Evolutionary conservation across 1,140 invertebrate species (phyloP), one percentile per base, ranked within the genome.

Genomic region (Varroa destructor): DNA sequence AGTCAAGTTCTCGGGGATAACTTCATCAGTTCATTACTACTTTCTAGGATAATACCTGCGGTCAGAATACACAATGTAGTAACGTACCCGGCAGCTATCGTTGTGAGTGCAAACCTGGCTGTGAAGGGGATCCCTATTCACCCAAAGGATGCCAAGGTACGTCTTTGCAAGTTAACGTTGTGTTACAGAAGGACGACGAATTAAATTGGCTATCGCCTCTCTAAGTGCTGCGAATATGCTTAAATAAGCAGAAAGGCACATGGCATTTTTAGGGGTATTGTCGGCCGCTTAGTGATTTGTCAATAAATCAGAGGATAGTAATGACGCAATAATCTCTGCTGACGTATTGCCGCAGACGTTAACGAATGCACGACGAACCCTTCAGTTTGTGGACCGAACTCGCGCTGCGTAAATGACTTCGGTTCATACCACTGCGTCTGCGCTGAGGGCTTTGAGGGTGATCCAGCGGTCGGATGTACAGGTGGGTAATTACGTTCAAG

Each of bases 401-500:
- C 90, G 40, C 81, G 88, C 71, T 95, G 91, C 79, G 87, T 85
- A 74, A 90, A 94, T 79, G 91, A 88, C 37, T 79, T 88, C 58
- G 91, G 91, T 70, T 90, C 89, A 79, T 93, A 87, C 77, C 81
- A 84, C 74, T 94, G 91, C 80, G 83, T 84, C 72, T 94, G 91
- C 79, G 86, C 86, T 78, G 84, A 86, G 74, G 89, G 90, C 77
- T 91, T 87, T 78, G 88, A 88, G 36, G 90, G 89, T 72, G 89
- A 92, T 82, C 88, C 89, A 37, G 86, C 86, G 78, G 84, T 85
- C 77, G 87, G 87, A 74, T 93, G 90, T 80, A 84, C 82, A 77
- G 84, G 84, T 85, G 80, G 82, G 81, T 79, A 75, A 57, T 70
- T 25, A 25, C 25, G 25, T 25, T 25, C 25, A 25, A 25, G 43